phyloP scores from a whole-genome alignment of 2,888 invertebrate genomes.

The Himalopsyche kuldschensis region DNA sequence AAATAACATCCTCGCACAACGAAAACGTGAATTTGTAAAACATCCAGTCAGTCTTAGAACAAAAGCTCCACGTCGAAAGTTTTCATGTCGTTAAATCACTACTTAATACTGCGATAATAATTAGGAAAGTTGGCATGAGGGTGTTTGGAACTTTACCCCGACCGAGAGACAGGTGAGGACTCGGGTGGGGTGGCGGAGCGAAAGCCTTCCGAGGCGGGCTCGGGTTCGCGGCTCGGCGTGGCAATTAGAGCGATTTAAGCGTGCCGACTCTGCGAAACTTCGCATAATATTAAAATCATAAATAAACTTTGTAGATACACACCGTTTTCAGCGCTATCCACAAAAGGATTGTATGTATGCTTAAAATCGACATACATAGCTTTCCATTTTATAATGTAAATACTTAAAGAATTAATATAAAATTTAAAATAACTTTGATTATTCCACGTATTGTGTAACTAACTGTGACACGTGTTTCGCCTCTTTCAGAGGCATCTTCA shows the following conservation, averaged over 20 bases:
- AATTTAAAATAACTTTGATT: too few species aligned
- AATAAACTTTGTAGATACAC: not conserved
- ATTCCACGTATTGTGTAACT: too few species aligned
- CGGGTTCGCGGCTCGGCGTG: not conserved
- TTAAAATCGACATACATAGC: too few species aligned
- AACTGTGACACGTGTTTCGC: too few species aligned
- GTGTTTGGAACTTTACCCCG: not conserved
- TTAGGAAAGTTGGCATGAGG: not conserved
- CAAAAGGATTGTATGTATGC: not conserved
- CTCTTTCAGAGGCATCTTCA: too few species aligned
- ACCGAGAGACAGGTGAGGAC: not conserved
- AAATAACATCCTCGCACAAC: not conserved
- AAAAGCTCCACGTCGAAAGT: not conserved
- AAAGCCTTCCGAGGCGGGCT: not conserved
- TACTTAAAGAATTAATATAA: too few species aligned
- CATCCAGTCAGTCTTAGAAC: not conserved
- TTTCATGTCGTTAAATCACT: not conserved
- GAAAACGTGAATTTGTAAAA: not conserved
- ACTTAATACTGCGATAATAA: not conserved
- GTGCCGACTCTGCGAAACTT: conserved; percentile 14
- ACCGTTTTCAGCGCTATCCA: not conserved
- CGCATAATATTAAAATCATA: conserved; percentile 30
- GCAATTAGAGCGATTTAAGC: conserved; percentile 25
- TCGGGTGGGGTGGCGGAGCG: not conserved
- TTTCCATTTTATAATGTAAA: too few species aligned